Evolutionary conservation across 2,113 vertebrate genomes (phyloP).

Genomic region (Alectura lathami): DNA sequence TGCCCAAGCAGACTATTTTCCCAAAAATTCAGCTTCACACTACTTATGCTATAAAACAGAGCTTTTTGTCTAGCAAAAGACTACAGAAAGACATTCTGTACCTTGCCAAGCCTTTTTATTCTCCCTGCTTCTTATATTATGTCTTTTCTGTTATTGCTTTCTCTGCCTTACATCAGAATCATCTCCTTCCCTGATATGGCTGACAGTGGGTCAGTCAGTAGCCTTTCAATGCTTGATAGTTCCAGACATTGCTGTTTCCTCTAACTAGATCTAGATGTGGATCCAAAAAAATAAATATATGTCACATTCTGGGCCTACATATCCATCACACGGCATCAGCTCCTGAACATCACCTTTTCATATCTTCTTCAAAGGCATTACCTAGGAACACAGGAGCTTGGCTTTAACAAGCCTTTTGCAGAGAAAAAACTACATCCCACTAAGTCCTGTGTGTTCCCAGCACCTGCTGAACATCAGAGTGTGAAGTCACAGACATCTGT

Average conservation of each 20-base stretch:
- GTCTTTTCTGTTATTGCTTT: background rate
- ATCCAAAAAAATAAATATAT: background rate
- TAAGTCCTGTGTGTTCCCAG: background rate
- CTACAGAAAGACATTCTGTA: background rate
- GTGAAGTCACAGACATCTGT: background rate
- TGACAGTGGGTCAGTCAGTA: background rate
- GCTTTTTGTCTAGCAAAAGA: background rate
- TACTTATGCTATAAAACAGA: background rate
- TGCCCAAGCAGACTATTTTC: background rate
- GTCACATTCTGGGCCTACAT: background rate
- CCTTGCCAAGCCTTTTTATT: background rate
- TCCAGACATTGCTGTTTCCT: background rate
- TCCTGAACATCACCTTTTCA: background rate
- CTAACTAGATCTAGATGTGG: background rate
- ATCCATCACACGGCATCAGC: background rate
- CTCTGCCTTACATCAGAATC: background rate
- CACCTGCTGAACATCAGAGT: background rate
- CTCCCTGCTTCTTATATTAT: background rate
- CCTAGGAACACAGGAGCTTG: background rate
- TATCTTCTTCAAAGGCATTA: background rate
- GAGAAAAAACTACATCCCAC: fast-evolving
- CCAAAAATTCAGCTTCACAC: background rate
- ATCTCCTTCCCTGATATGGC: background rate
- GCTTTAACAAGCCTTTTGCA: background rate
- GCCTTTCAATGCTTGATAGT: background rate